A percentile compares a stretch with the other conserved stretches of the same genome.
Evolutionary conservation across 1,140 invertebrate genomes (phyloP).

Genomic region (Yoshiicerus persimilis): DNA sequence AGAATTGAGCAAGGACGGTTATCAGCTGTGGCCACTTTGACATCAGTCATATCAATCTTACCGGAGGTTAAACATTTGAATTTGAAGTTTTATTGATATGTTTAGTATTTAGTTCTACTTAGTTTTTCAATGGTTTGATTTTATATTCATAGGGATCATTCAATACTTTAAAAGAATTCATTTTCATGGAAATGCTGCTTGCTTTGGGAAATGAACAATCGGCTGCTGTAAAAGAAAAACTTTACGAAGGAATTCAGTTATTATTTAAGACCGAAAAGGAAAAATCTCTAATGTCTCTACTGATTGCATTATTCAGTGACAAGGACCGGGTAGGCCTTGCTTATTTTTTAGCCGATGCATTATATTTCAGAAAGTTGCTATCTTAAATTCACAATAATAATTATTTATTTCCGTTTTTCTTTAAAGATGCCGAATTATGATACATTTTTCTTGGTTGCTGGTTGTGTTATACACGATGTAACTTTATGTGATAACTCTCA

Average conservation of each 20-base stretch:
- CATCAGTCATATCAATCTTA: neutral
- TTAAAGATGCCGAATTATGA: conserved; percentile 25
- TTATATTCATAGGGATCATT: neutral
- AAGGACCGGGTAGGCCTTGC: conserved; percentile 18
- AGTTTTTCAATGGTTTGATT: neutral
- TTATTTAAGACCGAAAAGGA: conserved; percentile 21
- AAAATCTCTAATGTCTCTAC: conserved; percentile 14
- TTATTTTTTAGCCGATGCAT: neutral
- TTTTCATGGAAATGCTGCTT: conserved; percentile 19
- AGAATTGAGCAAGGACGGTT: neutral
- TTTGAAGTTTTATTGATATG: too few relatives aligned
- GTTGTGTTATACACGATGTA: neutral
- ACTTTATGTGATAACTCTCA: neutral
- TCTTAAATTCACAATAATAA: too few relatives aligned
- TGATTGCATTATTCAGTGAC: neutral
- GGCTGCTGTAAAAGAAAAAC: neutral
- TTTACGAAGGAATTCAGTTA: conserved; percentile 9
- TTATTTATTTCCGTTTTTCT: neutral
- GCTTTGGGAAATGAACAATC: conserved; percentile 26
- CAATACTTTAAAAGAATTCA: conserved; percentile 1
- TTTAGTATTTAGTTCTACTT: neutral
- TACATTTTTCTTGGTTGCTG: conserved; percentile 28
- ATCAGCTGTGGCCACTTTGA: conserved; percentile 3
- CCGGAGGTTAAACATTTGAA: neutral
- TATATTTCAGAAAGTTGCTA: neutral